Conservation (phyloP, 1,140 invertebrate species). For the Bilobella aurantiaca region DNA sequence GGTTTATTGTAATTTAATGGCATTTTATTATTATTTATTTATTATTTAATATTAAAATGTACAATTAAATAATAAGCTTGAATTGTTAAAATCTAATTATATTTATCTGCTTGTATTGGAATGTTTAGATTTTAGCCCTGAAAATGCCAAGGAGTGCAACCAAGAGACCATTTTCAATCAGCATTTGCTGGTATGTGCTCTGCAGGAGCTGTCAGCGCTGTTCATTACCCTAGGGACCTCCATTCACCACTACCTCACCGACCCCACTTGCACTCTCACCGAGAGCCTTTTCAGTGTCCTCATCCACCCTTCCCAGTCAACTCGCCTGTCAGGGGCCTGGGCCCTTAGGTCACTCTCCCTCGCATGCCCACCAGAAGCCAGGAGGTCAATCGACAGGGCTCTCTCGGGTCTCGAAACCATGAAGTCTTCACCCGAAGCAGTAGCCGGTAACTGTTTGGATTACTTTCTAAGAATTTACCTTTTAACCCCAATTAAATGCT, state of each 20-base stretch:
- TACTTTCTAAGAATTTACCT: too few relatives aligned
- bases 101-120: too few relatives aligned
- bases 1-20: too few relatives aligned
- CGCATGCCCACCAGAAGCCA: constrained; percentile 84
- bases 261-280: constrained; percentile 51
- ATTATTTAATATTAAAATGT: too few relatives aligned
- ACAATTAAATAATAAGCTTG: too few relatives aligned
- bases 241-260: constrained; percentile 72
- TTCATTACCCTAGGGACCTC: constrained; percentile 82
- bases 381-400: constrained; percentile 51
- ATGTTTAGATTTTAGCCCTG: constrained; percentile 75
- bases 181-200: constrained; percentile 82
- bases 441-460: too few relatives aligned
- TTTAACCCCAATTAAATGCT: too few relatives aligned
- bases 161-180: constrained; percentile 86
- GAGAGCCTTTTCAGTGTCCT: constrained; percentile 66
- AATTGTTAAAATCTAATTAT: too few relatives aligned
- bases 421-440: constrained; percentile 76
- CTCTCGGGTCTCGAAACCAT: constrained; percentile 76
- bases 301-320: constrained; percentile 83
- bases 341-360: constrained; percentile 82
- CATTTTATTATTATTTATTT: too few relatives aligned
- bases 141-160: constrained; percentile 73
- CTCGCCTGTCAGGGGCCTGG: constrained; percentile 85
- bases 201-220: constrained; percentile 80